phyloP scores from a whole-genome alignment of 2,888 invertebrate species.

The Acanthococcus lagerstroemiae region DNA sequence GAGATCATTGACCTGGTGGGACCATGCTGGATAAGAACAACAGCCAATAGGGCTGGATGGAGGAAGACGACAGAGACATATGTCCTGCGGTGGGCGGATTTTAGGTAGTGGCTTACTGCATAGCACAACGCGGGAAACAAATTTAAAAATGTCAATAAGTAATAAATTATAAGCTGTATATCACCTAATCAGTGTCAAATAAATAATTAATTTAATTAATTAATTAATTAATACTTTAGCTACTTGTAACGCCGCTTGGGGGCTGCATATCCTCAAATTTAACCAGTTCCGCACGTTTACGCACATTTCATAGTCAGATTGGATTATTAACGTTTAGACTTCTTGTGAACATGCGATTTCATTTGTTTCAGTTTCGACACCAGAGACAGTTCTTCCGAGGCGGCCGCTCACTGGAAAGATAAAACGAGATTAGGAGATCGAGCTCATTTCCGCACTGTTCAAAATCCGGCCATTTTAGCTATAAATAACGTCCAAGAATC shows the following conservation, averaged over 20 bases:
- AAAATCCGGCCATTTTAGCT: constrained; percentile 58
- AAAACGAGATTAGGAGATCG: constrained; percentile 53
- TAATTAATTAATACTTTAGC: neutral
- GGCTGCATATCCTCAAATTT: neutral
- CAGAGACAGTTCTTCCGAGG: constrained; percentile 41
- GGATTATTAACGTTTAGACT: neutral
- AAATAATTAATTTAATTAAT: no score
- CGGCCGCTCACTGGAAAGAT: constrained; percentile 56
- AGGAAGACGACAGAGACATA: no score
- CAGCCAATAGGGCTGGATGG: no score
- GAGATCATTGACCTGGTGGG: no score
- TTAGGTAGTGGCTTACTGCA: no score
- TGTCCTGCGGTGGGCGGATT: no score
- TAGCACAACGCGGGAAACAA: no score
- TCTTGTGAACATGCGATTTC: constrained; percentile 39
- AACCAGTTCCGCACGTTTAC: neutral
- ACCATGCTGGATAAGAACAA: no score
- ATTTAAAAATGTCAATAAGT: no score
- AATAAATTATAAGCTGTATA: no score
- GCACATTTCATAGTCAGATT: neutral
- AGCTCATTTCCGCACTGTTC: constrained; percentile 57
- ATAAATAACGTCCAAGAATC: constrained; percentile 53
- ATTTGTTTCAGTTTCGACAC: constrained; percentile 66
- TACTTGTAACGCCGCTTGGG: neutral
- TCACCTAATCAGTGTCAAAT: no score